These are phyloP conservation scores for Podargus strigoides DNA, from an alignment of 2,797 vertebrate species.

Conservation along the genomic window DNA sequence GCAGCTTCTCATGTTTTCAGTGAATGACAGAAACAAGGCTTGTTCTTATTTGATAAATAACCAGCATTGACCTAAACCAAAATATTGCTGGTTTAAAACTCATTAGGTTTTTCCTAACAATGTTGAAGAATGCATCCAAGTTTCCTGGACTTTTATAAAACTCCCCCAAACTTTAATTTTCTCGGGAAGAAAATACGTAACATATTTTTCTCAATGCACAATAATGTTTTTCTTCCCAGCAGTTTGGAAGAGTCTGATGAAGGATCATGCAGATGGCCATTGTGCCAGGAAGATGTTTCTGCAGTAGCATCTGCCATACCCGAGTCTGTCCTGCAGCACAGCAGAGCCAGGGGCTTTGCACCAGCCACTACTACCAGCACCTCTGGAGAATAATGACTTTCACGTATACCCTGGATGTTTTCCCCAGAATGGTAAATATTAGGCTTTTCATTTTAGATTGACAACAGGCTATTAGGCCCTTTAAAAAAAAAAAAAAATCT, in stretches of 20 bases:
- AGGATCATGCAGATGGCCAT: not conserved
- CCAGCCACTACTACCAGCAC: rapidly evolving
- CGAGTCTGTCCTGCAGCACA: rapidly evolving
- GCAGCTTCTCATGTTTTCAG: not conserved
- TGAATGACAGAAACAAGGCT: not conserved
- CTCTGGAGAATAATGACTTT: not conserved
- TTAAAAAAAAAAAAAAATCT: not conserved
- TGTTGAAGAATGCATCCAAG: not conserved
- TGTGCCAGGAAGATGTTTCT: rapidly evolving
- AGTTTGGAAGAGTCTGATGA: not conserved
- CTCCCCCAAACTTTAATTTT: not conserved
- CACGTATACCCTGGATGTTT: not conserved
- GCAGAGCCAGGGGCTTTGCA: not conserved
- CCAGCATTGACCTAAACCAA: not conserved
- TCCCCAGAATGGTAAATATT: not conserved
- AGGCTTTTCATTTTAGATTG: not conserved
- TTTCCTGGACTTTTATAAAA: not conserved
- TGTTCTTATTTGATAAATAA: not conserved
- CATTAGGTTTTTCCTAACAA: not conserved
- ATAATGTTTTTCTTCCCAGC: not conserved
- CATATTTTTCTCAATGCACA: not conserved
- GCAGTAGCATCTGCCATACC: not conserved
- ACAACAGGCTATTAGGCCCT: not conserved
- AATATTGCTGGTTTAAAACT: not conserved
- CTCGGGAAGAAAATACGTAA: not conserved